Percentiles rank a stretch among this genome's conserved stretches.
Conservation (phyloP, 2,888 invertebrate species). For the Liopterus haemorrhoidalis region DNA sequence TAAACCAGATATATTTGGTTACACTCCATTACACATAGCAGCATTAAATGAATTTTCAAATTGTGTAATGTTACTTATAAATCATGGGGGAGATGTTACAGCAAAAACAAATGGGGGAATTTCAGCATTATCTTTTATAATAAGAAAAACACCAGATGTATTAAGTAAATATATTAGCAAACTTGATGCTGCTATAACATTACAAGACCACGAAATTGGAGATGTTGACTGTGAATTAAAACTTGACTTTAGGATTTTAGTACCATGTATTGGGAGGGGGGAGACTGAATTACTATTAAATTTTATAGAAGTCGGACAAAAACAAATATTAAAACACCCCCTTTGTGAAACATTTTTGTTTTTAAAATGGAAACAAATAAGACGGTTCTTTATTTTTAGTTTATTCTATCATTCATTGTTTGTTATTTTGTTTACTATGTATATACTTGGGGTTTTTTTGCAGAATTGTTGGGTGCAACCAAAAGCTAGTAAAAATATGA, state of each 20-base stretch:
- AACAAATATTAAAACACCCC: slow-evolving; percentile 74
- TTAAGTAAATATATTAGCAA: slow-evolving; percentile 64
- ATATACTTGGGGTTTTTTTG: slow-evolving; percentile 59
- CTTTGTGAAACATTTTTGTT: slow-evolving; percentile 78
- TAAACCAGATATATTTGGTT: slow-evolving; percentile 73
- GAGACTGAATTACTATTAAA: slow-evolving; percentile 66
- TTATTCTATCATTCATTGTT: slow-evolving; percentile 71
- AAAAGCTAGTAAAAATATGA: slow-evolving; percentile 12
- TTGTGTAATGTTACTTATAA: slow-evolving; percentile 65
- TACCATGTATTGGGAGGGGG: slow-evolving; percentile 57
- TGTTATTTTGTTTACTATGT: slow-evolving; percentile 67
- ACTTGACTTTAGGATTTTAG: slow-evolving; percentile 57
- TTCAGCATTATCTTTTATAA: slow-evolving; percentile 74
- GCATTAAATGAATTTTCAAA: slow-evolving; percentile 76
- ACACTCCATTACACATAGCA: slow-evolving; percentile 76
- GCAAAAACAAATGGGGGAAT: slow-evolving; percentile 74
- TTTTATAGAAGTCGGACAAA: slow-evolving; percentile 74
- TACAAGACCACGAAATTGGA: slow-evolving; percentile 78
- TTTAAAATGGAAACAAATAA: slow-evolving; percentile 74
- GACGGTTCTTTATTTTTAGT: slow-evolving; percentile 75
- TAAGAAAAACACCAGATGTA: slow-evolving; percentile 77
- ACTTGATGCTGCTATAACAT: slow-evolving; percentile 68
- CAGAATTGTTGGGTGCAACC: slow-evolving; percentile 44
- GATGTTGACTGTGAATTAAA: slow-evolving; percentile 81
- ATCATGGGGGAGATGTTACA: slow-evolving; percentile 76